These are phyloP conservation scores for Carassius auratus DNA, from an alignment of 2,113 vertebrate genomes.

Conservation along the genomic window DNA sequence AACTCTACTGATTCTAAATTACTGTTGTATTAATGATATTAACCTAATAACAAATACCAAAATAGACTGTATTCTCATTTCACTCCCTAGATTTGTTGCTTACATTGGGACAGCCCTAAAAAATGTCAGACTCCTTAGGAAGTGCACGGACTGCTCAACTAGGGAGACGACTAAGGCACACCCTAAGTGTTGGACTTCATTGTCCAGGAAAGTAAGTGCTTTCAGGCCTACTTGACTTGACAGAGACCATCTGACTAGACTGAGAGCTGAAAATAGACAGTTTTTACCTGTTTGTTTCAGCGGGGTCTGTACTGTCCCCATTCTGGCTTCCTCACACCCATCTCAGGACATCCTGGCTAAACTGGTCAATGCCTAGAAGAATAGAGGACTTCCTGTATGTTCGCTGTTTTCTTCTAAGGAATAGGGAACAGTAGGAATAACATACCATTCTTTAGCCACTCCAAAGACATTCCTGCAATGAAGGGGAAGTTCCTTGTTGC, in stretches of 20 bases:
- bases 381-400: slow-evolving; percentile 61
- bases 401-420: slow-evolving; percentile 20
- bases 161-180: not conserved
- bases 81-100: not conserved
- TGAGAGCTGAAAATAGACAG: slow-evolving; percentile 41
- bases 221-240: not conserved
- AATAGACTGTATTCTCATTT: not conserved
- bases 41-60: not conserved
- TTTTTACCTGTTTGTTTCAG: slow-evolving; percentile 45
- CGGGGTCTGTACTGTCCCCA: slow-evolving; percentile 1
- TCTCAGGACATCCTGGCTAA: slow-evolving; percentile 63
- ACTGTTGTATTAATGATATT: not conserved
- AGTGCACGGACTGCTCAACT: not conserved
- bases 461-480: slow-evolving; percentile 55
- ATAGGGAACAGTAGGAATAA: slow-evolving; percentile 6
- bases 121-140: not conserved
- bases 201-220: not conserved
- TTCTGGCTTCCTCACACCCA: slow-evolving; percentile 44
- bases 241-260: slow-evolving; percentile 14
- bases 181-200: not conserved
- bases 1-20: not conserved
- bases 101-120: not conserved
- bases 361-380: slow-evolving; percentile 50
- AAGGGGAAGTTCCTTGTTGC: slow-evolving; percentile 51
- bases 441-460: slow-evolving; percentile 34